A percentile compares a stretch with the other conserved stretches of the same genome.
phyloP scores from a whole-genome alignment of 2,888 invertebrate species.

The Bugula neritina region DNA sequence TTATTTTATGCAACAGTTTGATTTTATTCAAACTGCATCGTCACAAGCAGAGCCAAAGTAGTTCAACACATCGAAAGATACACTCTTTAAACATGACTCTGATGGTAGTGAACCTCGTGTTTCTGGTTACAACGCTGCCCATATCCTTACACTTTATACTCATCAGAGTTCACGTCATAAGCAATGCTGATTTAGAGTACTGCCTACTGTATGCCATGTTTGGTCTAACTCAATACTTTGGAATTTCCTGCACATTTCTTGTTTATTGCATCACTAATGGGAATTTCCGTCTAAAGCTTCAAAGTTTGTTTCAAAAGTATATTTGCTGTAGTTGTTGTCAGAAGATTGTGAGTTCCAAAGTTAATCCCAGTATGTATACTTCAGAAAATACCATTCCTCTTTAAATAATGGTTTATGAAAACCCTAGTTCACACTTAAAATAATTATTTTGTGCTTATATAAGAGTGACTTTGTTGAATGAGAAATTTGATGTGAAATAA shows the following conservation, averaged over 20 bases:
- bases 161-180: background rate
- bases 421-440: too few species aligned
- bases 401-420: too few species aligned
- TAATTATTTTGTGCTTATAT: too few species aligned
- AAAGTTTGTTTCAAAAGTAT: background rate
- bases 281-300: background rate
- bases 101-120: constrained; percentile 36
- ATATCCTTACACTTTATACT: constrained; percentile 32
- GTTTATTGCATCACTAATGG: background rate
- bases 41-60: background rate
- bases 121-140: constrained; percentile 36
- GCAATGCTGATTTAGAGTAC: background rate
- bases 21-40: constrained; percentile 28
- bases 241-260: background rate
- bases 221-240: background rate
- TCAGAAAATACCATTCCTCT: too few species aligned
- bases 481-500: too few species aligned
- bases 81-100: constrained; percentile 37
- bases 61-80: background rate
- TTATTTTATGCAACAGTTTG: constrained; percentile 38
- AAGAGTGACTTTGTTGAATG: too few species aligned
- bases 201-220: background rate
- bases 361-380: too few species aligned
- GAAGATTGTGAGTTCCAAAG: too few species aligned
- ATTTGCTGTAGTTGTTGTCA: background rate